Base-by-base conservation (phyloP, 1,140 invertebrate genomes). In the Oryzaephilus surinamensis region DNA sequence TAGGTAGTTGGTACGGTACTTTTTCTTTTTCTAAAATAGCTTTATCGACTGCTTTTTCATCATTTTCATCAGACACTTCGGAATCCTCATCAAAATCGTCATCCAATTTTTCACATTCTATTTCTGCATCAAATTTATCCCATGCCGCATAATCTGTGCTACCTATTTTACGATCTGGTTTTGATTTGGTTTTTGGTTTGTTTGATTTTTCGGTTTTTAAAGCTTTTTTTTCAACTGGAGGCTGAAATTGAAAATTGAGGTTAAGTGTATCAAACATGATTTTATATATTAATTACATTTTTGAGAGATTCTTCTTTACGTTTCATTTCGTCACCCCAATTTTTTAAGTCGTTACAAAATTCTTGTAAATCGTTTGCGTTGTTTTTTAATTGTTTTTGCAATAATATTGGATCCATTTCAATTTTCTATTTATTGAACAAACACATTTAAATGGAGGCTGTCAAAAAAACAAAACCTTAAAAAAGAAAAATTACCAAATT, bases 251-350 rank as follows among this genome's bases (percentile, higher is more conserved):
- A 27, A 23, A 18, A 46, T 17, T 24, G 23, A 24, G 23, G 23
- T 24, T 24, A 24, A 13, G 19, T 41, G 28, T 18, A 21, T 12
- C 23, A 27, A 13, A 35, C 18, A 4, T 20, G 21, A 16, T 5
- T 40, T 41, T 32, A 11, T 24, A 10, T 11, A 18, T 20, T 10
- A 1, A n/a, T 40, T 15, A 20, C 15, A 38, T 43, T 35, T 40
- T 59, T 65, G 15, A 78, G 48, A 32, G 76, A 70, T 38, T 72
- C 59, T 45, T 94, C 88, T 66, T 85, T 86, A 43, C 68, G 68
- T 66, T 85, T 88, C 64, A 91, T 88, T 50, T 89, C 78, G 34
- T 71, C 65, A 58, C 89, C 82, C 89, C 88, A 94, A 53, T 69
- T 74, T 55, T 80, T 75, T 51, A 94, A 64, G 55, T 91, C 86